phyloP scores from a whole-genome alignment of 2,113 vertebrate genomes.

The Orthonyx spaldingii region DNA sequence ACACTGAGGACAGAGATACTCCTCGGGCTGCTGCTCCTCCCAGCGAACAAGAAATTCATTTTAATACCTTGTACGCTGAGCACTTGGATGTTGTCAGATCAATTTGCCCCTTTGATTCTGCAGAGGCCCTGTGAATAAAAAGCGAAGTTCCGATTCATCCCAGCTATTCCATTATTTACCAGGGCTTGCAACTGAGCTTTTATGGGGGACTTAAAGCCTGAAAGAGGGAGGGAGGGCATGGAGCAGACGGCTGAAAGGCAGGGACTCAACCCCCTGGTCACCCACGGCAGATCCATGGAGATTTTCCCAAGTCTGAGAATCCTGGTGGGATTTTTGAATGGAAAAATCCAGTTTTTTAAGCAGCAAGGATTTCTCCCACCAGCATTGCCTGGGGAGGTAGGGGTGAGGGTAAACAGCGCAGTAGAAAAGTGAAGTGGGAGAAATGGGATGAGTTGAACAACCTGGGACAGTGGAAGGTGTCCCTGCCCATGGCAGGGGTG shows the following conservation, averaged over 20 bases:
- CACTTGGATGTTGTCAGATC: conserved; percentile 22
- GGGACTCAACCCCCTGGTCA: not conserved
- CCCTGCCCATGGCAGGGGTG: not conserved
- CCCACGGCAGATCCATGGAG: not conserved
- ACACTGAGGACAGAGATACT: conserved; percentile 43
- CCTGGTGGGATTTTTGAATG: not conserved
- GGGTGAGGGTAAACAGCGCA: not conserved
- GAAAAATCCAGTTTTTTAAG: not conserved
- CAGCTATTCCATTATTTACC: conserved; percentile 30
- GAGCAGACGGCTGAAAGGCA: not conserved
- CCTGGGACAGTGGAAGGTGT: not conserved
- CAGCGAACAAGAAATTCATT: conserved; percentile 47
- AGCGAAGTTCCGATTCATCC: conserved; percentile 33
- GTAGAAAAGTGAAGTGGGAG: not conserved
- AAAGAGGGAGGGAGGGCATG: not conserved
- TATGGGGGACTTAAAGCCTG: not conserved
- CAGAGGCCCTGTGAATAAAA: not conserved
- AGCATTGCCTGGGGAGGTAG: not conserved
- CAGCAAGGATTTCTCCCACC: not conserved
- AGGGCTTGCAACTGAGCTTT: not conserved
- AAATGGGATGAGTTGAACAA: not conserved
- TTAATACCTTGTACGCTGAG: not conserved
- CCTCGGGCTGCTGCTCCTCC: conserved; percentile 19
- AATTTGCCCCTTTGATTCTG: conserved; percentile 47
- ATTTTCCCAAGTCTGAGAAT: not conserved